Conservation (phyloP, 2,797 vertebrate species). For the Dermochelys coriacea region DNA sequence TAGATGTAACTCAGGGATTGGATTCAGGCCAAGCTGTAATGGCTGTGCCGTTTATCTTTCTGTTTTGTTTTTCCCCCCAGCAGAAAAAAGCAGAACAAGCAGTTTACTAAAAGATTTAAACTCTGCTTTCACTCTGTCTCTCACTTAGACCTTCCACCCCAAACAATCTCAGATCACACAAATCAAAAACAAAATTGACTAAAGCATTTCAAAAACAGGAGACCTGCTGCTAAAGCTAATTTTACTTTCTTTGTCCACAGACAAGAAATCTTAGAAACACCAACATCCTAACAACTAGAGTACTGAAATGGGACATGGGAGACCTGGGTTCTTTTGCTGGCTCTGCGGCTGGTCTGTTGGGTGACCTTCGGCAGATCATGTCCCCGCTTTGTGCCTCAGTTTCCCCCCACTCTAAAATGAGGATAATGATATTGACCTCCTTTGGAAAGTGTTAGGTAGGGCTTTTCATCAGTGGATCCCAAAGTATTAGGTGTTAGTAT, state of each 20-base stretch:
- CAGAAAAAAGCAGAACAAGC: conserved; percentile 59
- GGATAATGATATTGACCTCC: neutral
- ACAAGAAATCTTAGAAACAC: neutral
- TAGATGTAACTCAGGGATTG: conserved; percentile 45
- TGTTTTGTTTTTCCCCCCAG: neutral
- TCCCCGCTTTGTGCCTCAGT: neutral
- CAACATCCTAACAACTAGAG: neutral
- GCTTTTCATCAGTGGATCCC: no score
- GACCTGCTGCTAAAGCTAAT: neutral
- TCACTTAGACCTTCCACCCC: conserved; percentile 10
- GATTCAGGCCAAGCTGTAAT: conserved; percentile 41
- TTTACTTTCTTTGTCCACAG: conserved; percentile 34
- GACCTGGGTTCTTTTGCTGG: neutral
- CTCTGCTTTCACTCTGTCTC: conserved; percentile 5
- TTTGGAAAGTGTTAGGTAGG: neutral
- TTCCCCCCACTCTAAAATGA: neutral
- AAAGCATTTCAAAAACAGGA: neutral
- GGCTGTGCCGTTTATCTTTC: conserved; percentile 11
- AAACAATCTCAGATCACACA: conserved; percentile 12
- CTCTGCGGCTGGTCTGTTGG: neutral
- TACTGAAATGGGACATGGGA: neutral
- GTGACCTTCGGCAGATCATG: neutral
- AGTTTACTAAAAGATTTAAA: conserved; percentile 56
- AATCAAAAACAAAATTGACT: conserved; percentile 33
- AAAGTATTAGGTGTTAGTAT: neutral